Evolutionary conservation across 2,888 invertebrate genomes (phyloP).

Genomic region (Gisinianus flammeolus): DNA sequence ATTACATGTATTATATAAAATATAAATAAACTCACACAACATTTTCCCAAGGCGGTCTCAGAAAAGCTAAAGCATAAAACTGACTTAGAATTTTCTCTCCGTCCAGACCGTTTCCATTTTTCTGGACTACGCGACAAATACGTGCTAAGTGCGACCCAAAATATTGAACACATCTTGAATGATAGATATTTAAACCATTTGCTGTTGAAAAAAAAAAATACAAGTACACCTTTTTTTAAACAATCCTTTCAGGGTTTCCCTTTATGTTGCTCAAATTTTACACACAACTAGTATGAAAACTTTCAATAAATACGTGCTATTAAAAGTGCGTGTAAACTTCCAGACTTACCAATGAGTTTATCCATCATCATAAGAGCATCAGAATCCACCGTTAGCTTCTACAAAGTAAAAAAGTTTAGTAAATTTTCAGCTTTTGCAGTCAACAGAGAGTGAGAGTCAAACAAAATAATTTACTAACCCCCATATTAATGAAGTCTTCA

Average conservation of each 20-base stretch:
- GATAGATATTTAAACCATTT: conserved; percentile 51
- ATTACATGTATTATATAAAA: background rate
- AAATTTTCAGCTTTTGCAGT: no score
- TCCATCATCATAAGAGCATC: conserved; percentile 55
- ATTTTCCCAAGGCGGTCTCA: conserved; percentile 77
- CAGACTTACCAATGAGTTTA: no score
- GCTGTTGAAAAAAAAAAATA: no score
- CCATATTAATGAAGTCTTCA: conserved; percentile 69
- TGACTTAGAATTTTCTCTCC: conserved; percentile 50
- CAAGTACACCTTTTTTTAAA: no score
- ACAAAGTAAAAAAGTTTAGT: no score
- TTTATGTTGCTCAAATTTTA: no score
- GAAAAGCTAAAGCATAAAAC: conserved; percentile 65
- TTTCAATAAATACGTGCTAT: no score
- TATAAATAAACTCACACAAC: conserved; percentile 71
- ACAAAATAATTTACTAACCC: no score
- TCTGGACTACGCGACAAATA: conserved; percentile 48
- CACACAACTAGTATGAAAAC: no score
- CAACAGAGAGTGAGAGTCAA: no score
- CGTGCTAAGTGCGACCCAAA: conserved; percentile 55
- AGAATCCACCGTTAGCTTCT: conserved; percentile 51
- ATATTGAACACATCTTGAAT: conserved; percentile 52
- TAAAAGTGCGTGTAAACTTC: no score
- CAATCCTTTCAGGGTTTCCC: no score
- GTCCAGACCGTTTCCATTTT: conserved; percentile 45